A percentile compares a stretch with the other conserved stretches of the same genome.
phyloP scores from a whole-genome alignment of 2,888 invertebrate species.

The Diplazon laetatorius region DNA sequence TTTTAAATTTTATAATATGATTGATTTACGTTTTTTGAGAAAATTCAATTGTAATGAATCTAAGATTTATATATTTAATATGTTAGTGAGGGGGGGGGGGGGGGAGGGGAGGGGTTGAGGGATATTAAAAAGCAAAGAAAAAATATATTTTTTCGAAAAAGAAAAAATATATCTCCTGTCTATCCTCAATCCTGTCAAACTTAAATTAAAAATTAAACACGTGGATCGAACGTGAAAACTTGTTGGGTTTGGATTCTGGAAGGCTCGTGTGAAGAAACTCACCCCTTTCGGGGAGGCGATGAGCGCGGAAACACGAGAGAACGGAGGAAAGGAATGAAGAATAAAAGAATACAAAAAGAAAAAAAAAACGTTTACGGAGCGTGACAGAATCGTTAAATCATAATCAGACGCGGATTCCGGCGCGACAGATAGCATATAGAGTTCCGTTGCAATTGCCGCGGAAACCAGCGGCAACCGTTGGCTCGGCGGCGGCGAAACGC shows the following conservation, averaged over 20 bases:
- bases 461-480: slow-evolving; percentile 61
- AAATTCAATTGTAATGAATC: too few relatives aligned
- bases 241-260: slow-evolving; percentile 6
- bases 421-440: slow-evolving; percentile 54
- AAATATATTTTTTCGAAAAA: too few relatives aligned
- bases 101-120: too few relatives aligned
- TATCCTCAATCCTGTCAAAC: too few relatives aligned
- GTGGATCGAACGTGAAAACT: slow-evolving; percentile 52
- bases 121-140: too few relatives aligned
- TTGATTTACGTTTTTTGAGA: too few relatives aligned
- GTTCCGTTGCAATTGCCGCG: slow-evolving; percentile 67
- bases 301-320: slow-evolving; percentile 19
- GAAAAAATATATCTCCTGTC: too few relatives aligned
- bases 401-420: slow-evolving; percentile 69
- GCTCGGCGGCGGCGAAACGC: slow-evolving; percentile 53
- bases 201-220: slow-evolving; percentile 59
- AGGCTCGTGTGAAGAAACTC: slow-evolving; percentile 4
- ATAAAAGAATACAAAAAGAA: too few relatives aligned
- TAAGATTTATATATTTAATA: too few relatives aligned
- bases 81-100: too few relatives aligned
- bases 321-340: slow-evolving; percentile 37
- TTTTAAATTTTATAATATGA: too few relatives aligned
- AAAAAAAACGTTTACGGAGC: slow-evolving; percentile 65
- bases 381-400: slow-evolving; percentile 74
- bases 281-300: slow-evolving; percentile 9